Percentiles rank a stretch among this genome's conserved stretches.
Conservation (phyloP, 2,797 vertebrate species). For the Periparus ater region DNA sequence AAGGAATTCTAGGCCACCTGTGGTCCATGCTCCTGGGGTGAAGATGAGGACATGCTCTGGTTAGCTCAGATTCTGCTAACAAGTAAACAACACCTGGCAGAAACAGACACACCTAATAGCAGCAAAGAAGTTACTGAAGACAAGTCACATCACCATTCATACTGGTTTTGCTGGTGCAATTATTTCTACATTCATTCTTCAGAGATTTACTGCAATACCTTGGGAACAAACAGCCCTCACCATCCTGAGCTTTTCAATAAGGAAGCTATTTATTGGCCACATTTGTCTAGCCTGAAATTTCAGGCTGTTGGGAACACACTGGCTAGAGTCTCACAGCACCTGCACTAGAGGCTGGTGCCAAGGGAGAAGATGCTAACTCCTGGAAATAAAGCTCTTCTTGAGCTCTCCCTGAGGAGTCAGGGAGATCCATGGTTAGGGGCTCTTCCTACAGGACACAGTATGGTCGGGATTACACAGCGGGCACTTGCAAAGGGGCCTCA, state of each 20-base stretch:
- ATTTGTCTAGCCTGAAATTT: not conserved
- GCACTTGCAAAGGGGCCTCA: not conserved
- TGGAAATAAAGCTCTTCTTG: not conserved
- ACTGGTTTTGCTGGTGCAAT: slow-evolving; percentile 47
- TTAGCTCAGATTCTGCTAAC: not conserved
- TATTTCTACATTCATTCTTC: slow-evolving; percentile 43
- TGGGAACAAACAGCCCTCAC: not conserved
- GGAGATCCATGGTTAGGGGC: not conserved
- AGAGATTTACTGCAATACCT: not conserved
- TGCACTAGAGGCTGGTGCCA: not conserved
- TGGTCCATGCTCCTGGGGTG: not conserved
- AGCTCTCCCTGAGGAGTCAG: not conserved
- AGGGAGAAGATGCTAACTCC: not conserved
- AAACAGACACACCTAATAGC: slow-evolving; percentile 3
- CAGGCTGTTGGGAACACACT: not conserved
- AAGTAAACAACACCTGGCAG: not conserved
- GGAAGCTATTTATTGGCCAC: not conserved
- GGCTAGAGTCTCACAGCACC: not conserved
- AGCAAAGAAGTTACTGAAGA: slow-evolving; percentile 27
- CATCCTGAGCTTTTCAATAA: not conserved
- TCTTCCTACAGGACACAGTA: not conserved
- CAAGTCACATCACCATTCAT: not conserved
- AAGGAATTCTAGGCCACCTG: slow-evolving; percentile 28
- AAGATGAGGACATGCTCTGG: not conserved
- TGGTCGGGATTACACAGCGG: not conserved